Conservation (phyloP, 2,113 vertebrate genomes). For the Anolis sagrei region DNA sequence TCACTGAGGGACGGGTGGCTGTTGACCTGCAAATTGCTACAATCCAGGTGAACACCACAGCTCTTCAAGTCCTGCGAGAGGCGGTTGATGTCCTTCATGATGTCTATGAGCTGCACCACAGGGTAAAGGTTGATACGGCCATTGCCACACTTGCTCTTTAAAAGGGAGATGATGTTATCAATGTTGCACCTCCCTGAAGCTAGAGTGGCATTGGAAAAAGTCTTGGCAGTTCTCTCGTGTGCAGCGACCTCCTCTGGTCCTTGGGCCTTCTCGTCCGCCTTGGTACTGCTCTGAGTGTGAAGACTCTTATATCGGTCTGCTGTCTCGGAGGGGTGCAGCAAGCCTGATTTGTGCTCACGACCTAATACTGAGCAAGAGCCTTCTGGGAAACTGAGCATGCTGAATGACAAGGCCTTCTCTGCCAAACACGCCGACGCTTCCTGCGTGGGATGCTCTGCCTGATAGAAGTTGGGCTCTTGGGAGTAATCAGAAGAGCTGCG, state of each 20-base stretch:
- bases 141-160: slow-evolving; percentile 79
- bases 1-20: slow-evolving; percentile 69
- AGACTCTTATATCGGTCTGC: slow-evolving; percentile 73
- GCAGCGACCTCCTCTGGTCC: slow-evolving; percentile 62
- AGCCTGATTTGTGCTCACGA: slow-evolving; percentile 66
- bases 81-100: slow-evolving; percentile 90
- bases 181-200: slow-evolving; percentile 73
- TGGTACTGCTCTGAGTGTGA: slow-evolving; percentile 66
- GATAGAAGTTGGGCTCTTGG: slow-evolving; percentile 82
- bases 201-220: slow-evolving; percentile 72
- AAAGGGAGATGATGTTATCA: slow-evolving; percentile 72
- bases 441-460: slow-evolving; percentile 71
- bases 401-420: slow-evolving; percentile 77
- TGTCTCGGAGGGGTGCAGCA: slow-evolving; percentile 78
- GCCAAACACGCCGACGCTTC: slow-evolving; percentile 73
- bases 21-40: slow-evolving; percentile 79
- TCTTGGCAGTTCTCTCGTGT: slow-evolving; percentile 67
- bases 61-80: slow-evolving; percentile 91
- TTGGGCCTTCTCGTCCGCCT: slow-evolving; percentile 71
- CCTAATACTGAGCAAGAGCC: slow-evolving; percentile 71
- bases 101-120: slow-evolving; percentile 83
- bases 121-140: slow-evolving; percentile 82
- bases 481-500: slow-evolving; percentile 80
- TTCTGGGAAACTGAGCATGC: slow-evolving; percentile 77
- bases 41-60: slow-evolving; percentile 87